These are phyloP conservation scores for Zaprionus davidi DNA, from an alignment of 1,140 invertebrate species.

Conservation along the genomic window DNA sequence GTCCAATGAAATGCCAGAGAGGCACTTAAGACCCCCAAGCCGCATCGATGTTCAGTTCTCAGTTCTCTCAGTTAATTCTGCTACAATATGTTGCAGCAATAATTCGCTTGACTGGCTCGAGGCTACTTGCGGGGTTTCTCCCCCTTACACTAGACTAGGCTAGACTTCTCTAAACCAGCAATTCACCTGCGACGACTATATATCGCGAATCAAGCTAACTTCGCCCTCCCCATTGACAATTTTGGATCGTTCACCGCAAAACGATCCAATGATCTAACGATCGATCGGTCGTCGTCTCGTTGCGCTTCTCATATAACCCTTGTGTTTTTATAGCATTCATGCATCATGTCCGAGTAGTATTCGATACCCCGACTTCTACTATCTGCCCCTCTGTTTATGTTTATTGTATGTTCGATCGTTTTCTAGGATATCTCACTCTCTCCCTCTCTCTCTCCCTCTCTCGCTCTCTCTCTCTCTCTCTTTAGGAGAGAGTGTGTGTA, in stretches of 20 bases:
- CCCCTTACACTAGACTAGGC: neutral
- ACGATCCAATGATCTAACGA: slow-evolving; percentile 1
- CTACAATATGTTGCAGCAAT: slow-evolving; percentile 45
- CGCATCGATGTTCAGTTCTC: slow-evolving; percentile 26
- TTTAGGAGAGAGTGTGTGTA: no score
- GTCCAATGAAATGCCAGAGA: slow-evolving; percentile 46
- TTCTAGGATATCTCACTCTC: slow-evolving; percentile 9
- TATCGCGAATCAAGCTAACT: neutral
- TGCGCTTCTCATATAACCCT: slow-evolving; percentile 28
- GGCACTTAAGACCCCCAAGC: slow-evolving; percentile 40
- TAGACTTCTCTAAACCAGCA: no score
- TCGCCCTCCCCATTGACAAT: neutral
- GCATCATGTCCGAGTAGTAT: slow-evolving; percentile 18
- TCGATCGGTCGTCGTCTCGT: slow-evolving; percentile 28
- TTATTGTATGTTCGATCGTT: slow-evolving; percentile 1
- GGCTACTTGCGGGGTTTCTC: slow-evolving; percentile 47
- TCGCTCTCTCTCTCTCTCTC: neutral
- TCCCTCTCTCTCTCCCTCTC: neutral
- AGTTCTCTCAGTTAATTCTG: slow-evolving; percentile 41
- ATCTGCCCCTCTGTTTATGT: slow-evolving; percentile 17
- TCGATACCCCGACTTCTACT: neutral
- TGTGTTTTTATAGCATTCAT: slow-evolving; percentile 43
- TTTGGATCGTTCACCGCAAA: slow-evolving; percentile 10
- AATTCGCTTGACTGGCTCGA: slow-evolving; percentile 46
- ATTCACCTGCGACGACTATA: slow-evolving; percentile 25